phyloP scores from a whole-genome alignment of 1,140 invertebrate genomes.

The Cotesia glomerata region DNA sequence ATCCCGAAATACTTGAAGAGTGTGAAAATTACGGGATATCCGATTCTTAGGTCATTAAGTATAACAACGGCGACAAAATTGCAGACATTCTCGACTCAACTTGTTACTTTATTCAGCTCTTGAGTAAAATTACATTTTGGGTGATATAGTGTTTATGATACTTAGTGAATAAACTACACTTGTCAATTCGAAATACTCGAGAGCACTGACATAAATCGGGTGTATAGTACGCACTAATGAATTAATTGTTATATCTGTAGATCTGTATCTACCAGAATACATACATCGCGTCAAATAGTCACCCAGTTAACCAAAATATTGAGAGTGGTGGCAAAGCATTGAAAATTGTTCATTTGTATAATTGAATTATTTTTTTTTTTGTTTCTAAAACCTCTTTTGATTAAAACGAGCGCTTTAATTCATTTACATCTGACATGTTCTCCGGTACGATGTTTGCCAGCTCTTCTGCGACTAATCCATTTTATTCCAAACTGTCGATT shows the following conservation, averaged over 20 bases:
- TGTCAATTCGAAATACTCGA: background rate
- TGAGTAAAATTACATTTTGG: background rate
- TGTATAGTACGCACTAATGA: background rate
- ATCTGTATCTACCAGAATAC: background rate
- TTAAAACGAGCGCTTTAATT: conserved; percentile 26
- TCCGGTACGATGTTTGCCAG: conserved; percentile 21
- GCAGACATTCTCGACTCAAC: background rate
- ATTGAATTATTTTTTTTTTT: conserved; percentile 16
- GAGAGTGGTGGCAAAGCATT: background rate
- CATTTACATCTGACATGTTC: conserved; percentile 19
- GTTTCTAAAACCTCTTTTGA: background rate
- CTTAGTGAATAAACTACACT: background rate
- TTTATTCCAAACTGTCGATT: conserved; percentile 27
- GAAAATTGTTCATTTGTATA: conserved; percentile 21
- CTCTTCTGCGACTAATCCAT: conserved; percentile 23
- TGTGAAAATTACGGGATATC: conserved; percentile 12
- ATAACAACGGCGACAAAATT: conserved; percentile 8
- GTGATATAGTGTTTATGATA: background rate
- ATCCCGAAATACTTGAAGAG: conserved; percentile 10
- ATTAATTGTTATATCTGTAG: background rate
- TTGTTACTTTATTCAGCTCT: background rate
- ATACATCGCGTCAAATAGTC: too few species aligned
- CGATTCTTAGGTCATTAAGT: conserved; percentile 17
- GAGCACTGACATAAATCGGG: background rate
- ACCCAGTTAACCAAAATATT: too few species aligned